Evolutionary conservation across 2,888 invertebrate species (phyloP).

Genomic region (Cantharis flavilabris): DNA sequence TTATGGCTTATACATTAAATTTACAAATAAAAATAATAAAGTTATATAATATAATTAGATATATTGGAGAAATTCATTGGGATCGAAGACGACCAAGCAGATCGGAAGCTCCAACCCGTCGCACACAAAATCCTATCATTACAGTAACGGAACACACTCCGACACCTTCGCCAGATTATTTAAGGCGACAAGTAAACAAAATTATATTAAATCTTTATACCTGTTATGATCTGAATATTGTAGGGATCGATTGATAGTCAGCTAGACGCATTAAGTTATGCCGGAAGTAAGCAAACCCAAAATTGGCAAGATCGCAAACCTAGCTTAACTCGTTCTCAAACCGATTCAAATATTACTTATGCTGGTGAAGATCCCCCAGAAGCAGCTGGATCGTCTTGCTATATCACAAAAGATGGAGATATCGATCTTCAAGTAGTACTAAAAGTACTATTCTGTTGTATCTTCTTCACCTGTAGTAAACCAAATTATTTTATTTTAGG

Average conservation of each 20-base stretch:
- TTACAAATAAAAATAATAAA: background rate
- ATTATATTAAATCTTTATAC: background rate
- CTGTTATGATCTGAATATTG: conserved; percentile 3
- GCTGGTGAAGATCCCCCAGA: conserved; percentile 84
- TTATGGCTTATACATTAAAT: background rate
- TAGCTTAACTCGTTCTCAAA: conserved; percentile 82
- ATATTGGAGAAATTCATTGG: conserved; percentile 71
- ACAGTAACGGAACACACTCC: conserved; percentile 97
- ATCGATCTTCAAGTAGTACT: conserved; percentile 88
- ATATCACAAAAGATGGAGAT: conserved; percentile 94
- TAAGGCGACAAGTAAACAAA: conserved; percentile 71
- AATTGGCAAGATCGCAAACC: conserved; percentile 70
- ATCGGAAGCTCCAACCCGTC: conserved; percentile 60
- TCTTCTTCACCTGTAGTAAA: background rate
- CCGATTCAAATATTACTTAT: conserved; percentile 91
- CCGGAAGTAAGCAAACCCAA: conserved; percentile 61
- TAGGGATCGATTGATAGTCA: conserved; percentile 87
- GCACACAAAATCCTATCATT: conserved; percentile 90
- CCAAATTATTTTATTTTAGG: conserved; percentile 59
- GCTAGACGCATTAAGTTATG: conserved; percentile 70
- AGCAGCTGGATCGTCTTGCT: conserved; percentile 85
- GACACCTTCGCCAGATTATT: conserved; percentile 85
- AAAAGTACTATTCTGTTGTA: conserved; percentile 60
- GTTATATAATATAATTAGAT: conserved; percentile 57
- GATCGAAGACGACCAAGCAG: conserved; percentile 64